Evolutionary conservation across 23 tunicate genomes (phyloP).

Genomic region (Phallusia fumigata): DNA sequence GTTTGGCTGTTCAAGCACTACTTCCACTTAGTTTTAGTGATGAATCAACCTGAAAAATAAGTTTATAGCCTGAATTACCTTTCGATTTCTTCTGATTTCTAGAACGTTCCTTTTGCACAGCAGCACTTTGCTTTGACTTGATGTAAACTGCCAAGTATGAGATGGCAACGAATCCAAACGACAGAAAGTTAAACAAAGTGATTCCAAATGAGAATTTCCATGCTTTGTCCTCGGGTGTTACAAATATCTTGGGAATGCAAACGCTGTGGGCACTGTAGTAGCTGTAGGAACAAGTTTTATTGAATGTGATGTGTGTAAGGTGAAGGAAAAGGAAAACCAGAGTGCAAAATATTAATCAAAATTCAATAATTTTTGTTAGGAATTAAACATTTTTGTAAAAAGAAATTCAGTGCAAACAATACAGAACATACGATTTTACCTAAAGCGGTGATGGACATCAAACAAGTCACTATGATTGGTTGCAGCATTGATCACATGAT

Average conservation of each 20-base stretch:
- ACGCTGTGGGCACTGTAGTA: conserved; percentile 76
- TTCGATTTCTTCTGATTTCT: background rate
- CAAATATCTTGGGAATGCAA: conserved; percentile 75
- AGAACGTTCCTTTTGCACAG: background rate
- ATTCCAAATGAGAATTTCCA: conserved; percentile 59
- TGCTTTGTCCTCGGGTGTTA: conserved; percentile 35
- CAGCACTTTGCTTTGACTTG: conserved; percentile 16
- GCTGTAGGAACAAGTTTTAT: conserved; percentile 11
- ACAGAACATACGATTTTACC: conserved; percentile 6
- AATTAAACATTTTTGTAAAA: background rate
- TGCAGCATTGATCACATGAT: background rate
- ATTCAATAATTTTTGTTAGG: background rate
- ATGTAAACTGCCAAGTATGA: conserved; percentile 41
- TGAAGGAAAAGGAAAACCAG: background rate
- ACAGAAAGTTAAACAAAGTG: conserved; percentile 54
- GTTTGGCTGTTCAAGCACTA: no score
- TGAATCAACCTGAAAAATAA: no score
- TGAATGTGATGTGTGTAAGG: background rate
- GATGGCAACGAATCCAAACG: conserved; percentile 62
- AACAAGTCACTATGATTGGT: conserved; percentile 10
- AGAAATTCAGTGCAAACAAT: background rate
- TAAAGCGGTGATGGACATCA: background rate
- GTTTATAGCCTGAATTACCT: no score
- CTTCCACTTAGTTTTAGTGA: no score
- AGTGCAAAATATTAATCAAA: no score